Percentiles rank a stretch among this genome's conserved stretches.
Conservation (phyloP, 2,113 vertebrate species). For the Thalassoma bifasciatum region DNA sequence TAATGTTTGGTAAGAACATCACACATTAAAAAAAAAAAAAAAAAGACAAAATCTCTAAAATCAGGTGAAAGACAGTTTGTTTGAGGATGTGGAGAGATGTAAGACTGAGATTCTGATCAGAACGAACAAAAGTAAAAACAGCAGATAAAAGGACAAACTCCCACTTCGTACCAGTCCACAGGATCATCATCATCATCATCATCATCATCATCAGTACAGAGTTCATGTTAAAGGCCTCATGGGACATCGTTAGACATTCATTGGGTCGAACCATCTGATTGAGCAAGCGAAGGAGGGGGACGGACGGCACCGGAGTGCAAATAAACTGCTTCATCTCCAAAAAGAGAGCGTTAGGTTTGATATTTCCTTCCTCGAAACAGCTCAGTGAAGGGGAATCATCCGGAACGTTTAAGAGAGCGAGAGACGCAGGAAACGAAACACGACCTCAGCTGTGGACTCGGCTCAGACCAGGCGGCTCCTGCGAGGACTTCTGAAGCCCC, state of each 20-base stretch:
- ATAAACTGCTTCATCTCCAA: too few relatives aligned
- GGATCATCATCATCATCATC: slow-evolving; percentile 32
- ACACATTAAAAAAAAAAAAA: background rate
- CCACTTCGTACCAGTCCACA: slow-evolving; percentile 42
- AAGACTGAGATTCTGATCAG: slow-evolving; percentile 47
- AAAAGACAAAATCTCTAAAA: background rate
- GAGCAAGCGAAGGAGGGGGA: slow-evolving; percentile 29
- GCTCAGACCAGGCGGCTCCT: slow-evolving; percentile 32
- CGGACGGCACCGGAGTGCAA: slow-evolving; percentile 66
- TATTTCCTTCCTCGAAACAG: background rate
- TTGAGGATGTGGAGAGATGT: slow-evolving; percentile 14
- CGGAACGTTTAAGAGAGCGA: background rate
- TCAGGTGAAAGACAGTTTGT: slow-evolving; percentile 10
- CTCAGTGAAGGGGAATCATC: background rate
- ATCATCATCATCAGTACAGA: slow-evolving; percentile 48
- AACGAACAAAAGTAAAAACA: slow-evolving; percentile 1
- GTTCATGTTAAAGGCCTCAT: slow-evolving; percentile 80
- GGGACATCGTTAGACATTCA: slow-evolving; percentile 84
- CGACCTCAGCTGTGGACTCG: slow-evolving; percentile 4
- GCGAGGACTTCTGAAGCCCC: slow-evolving; percentile 37
- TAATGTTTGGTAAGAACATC: slow-evolving; percentile 34
- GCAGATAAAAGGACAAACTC: slow-evolving; percentile 53
- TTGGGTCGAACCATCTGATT: slow-evolving; percentile 82
- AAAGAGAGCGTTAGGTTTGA: slow-evolving; percentile 48
- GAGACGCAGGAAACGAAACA: background rate